Evolutionary conservation across 1,140 invertebrate genomes (phyloP).

Genomic region (Zaprionus camerounensis): DNA sequence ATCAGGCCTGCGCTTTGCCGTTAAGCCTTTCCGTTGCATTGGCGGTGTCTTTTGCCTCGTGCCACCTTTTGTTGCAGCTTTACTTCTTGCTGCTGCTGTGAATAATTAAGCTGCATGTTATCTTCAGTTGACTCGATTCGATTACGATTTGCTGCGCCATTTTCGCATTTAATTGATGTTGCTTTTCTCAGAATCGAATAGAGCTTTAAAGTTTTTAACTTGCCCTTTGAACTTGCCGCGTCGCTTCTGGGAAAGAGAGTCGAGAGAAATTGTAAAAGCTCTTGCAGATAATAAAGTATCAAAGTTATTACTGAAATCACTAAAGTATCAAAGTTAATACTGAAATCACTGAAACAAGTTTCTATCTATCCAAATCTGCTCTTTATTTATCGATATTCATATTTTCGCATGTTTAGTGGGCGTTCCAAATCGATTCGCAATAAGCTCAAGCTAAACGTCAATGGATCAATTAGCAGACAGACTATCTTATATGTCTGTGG

Average conservation of each 20-base stretch:
- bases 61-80: constrained; percentile 41
- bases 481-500: constrained; percentile 5
- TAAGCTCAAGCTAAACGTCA: constrained; percentile 33
- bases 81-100: constrained; percentile 41
- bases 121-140: constrained; percentile 72
- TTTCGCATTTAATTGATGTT: constrained; percentile 78
- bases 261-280: not conserved
- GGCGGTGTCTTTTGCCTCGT: constrained; percentile 42
- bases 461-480: constrained; percentile 57
- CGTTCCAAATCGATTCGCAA: constrained; percentile 70
- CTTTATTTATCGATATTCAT: constrained; percentile 28
- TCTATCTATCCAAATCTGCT: not conserved
- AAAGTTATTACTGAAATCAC: not conserved
- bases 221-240: not conserved
- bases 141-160: constrained; percentile 76
- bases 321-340: not conserved
- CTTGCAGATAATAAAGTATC: not conserved
- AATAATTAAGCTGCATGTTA: constrained; percentile 76
- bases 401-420: constrained; percentile 55
- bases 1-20: constrained; percentile 51
- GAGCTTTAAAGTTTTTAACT: not conserved
- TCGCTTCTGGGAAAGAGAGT: not conserved
- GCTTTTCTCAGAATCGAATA: constrained; percentile 50
- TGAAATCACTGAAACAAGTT: not conserved
- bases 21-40: constrained; percentile 21